phyloP scores from a whole-genome alignment of 2,888 invertebrate genomes.

The Blastobasis lacticolella region DNA sequence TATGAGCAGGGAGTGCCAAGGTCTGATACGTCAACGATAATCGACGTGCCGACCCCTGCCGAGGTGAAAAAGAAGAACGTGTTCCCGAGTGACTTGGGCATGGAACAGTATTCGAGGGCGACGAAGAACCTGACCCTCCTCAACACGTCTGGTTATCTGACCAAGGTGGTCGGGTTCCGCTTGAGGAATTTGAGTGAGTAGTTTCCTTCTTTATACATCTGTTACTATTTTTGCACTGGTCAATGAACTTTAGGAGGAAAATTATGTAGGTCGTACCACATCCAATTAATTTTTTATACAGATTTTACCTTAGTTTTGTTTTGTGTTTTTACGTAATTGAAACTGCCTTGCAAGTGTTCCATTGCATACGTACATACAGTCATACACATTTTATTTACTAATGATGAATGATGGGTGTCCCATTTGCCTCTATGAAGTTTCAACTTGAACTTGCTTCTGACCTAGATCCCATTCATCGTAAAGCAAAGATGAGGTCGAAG shows the following conservation, averaged over 20 bases:
- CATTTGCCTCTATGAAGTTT: too few relatives aligned
- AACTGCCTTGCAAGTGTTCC: too few relatives aligned
- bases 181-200: constrained; percentile 61
- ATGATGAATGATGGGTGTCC: neutral
- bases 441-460: too few relatives aligned
- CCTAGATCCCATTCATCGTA: too few relatives aligned
- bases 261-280: too few relatives aligned
- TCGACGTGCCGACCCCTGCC: constrained; percentile 37
- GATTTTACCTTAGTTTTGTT: too few relatives aligned
- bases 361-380: neutral
- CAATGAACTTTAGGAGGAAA: neutral
- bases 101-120: constrained; percentile 42
- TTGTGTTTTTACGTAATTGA: too few relatives aligned
- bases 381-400: neutral
- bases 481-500: too few relatives aligned
- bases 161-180: constrained; percentile 57
- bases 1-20: constrained; percentile 57
- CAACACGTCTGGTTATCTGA: constrained; percentile 52
- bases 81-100: constrained; percentile 52
- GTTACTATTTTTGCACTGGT: neutral
- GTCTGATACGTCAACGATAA: constrained; percentile 32
- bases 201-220: neutral
- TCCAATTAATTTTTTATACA: too few relatives aligned
- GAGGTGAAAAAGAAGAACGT: constrained; percentile 48
- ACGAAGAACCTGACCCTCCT: constrained; percentile 55